Evolutionary conservation across 2,888 invertebrate genomes (phyloP), one percentile per base, ranked within the genome.

Genomic region (Trachelus tabidus): DNA sequence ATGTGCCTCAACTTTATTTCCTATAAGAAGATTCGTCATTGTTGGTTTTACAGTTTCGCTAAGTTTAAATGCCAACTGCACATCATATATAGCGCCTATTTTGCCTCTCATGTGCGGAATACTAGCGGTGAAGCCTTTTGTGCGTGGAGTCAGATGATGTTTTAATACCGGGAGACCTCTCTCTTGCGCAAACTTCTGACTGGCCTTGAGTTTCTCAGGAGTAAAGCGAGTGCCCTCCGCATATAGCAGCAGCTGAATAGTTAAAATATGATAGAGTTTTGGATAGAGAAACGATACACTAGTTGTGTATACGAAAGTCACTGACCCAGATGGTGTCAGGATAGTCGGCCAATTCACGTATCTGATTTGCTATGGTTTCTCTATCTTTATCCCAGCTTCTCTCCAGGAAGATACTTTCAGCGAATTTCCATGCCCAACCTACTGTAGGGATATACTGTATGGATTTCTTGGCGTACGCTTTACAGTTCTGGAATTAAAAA

Each of bases 391-490:
- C 96, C 93, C 96, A 98, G 83, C 96, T 96, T 85, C 98, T 94
- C 91, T 98, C 97, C 79, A 99, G 93, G 92, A 98, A 98, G 81
- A 98, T 97, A 92, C 97, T 97, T 91, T 98, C 98, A 0, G 97
- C 96, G 91, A 98, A 97, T 92, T 97, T 97, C 98, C 98, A 99
- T 87, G 96, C 96, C 98, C 98, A 99, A 68, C 98, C 98, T 85
- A 98, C 94, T 12, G 97, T 95, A 35, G 99, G 99, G 83, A 98
- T 94, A 91, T 97, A 98, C 85, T 96, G 95, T 82, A 98, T 95
- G 23, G 96, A 96, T 92, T 97, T 97, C 92, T 99, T 99, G 1
- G 97, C 98, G 91, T 97, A 98, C 0, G 98, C 97, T 93, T 98
- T 98, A 86, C 98, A 97, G 91, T 97, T 97, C 95, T 97, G 92